phyloP scores from a whole-genome alignment of 2,888 invertebrate species.

The Cheilosia variabilis region DNA sequence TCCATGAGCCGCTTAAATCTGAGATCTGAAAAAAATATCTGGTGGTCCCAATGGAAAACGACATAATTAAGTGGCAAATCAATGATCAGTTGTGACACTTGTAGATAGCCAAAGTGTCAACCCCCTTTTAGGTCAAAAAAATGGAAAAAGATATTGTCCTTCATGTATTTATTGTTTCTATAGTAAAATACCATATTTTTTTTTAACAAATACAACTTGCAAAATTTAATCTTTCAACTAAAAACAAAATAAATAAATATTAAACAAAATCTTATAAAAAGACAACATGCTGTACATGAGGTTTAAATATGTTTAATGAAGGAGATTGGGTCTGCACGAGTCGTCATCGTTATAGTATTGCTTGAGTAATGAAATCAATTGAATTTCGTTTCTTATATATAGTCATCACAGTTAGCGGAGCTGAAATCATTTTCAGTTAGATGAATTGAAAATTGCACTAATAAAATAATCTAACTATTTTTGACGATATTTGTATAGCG shows the following conservation, averaged over 20 bases:
- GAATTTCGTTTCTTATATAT: constrained; percentile 83
- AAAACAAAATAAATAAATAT: constrained; percentile 77
- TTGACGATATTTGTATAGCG: constrained; percentile 78
- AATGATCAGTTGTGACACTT: background rate
- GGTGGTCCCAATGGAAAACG: no score
- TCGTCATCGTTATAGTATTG: constrained; percentile 78
- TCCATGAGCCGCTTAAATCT: no score
- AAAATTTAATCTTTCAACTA: constrained; percentile 78
- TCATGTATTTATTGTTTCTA: constrained; percentile 83
- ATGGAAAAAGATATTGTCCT: constrained; percentile 81
- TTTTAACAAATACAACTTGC: constrained; percentile 81
- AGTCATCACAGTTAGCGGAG: constrained; percentile 84
- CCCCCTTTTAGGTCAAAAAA: constrained; percentile 28
- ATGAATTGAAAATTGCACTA: constrained; percentile 80
- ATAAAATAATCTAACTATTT: constrained; percentile 81
- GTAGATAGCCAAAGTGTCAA: background rate
- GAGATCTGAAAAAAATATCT: no score
- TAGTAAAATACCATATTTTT: constrained; percentile 83
- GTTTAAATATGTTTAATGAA: constrained; percentile 77
- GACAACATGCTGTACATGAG: constrained; percentile 79
- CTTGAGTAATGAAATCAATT: constrained; percentile 78
- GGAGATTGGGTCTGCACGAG: constrained; percentile 77
- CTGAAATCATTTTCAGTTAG: constrained; percentile 83
- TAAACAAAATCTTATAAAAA: constrained; percentile 78
- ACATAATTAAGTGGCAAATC: no score